Evolutionary conservation across 2,113 vertebrate genomes (phyloP).

Genomic region (Percina caprodes): DNA sequence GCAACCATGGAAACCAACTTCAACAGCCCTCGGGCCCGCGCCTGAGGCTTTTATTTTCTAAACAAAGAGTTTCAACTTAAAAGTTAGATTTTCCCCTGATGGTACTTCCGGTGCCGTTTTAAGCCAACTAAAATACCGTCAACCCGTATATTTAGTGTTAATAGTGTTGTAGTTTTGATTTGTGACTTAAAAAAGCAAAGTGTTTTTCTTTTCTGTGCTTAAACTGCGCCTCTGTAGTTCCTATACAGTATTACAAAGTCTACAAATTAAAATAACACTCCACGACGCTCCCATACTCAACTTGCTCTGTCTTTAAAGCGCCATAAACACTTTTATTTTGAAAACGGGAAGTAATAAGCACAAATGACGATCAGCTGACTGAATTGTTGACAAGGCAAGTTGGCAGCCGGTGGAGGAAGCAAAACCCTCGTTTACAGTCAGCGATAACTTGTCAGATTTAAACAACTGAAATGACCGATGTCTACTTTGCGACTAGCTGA

Average conservation of each 20-base stretch:
- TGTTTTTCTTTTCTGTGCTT: too few relatives aligned
- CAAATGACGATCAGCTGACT: conserved; percentile 73
- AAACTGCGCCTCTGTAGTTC: too few relatives aligned
- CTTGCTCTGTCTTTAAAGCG: too few relatives aligned
- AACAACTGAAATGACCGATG: background rate
- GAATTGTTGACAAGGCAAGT: conserved; percentile 55
- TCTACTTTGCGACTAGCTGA: too few relatives aligned
- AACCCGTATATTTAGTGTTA: too few relatives aligned
- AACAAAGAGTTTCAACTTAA: background rate
- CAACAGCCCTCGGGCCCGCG: background rate
- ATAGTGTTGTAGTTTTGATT: too few relatives aligned
- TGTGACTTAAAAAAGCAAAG: too few relatives aligned
- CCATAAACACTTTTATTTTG: conserved; percentile 67
- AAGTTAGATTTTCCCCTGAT: fast-evolving
- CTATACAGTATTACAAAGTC: too few relatives aligned
- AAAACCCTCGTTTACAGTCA: too few relatives aligned
- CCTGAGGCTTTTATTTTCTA: conserved; percentile 18
- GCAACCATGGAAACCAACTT: conserved; percentile 19
- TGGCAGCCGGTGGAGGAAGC: conserved; percentile 1
- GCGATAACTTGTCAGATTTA: background rate
- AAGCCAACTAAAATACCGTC: background rate
- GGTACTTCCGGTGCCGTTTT: conserved; percentile 16
- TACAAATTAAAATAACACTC: too few relatives aligned
- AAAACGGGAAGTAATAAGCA: conserved; percentile 56
- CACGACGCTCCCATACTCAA: too few relatives aligned